Conservation (phyloP, 1,140 invertebrate species). For the Galleria mellonella region DNA sequence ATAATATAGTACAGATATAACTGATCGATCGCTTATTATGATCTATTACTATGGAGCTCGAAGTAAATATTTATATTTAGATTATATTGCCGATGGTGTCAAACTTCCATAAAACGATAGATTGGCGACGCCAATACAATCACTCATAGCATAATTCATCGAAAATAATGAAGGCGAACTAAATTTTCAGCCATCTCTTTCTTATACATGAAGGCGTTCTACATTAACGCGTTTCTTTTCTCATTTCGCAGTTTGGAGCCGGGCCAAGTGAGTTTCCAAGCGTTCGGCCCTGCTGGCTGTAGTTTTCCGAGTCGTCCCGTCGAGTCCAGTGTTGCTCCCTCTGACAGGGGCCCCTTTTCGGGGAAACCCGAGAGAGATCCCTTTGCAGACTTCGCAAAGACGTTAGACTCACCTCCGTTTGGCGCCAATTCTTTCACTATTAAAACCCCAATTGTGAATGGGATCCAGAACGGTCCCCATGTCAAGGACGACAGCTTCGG, state of each 20-base stretch:
- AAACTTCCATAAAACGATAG: conserved; percentile 55
- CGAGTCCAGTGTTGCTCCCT: conserved; percentile 61
- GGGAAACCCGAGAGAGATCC: conserved; percentile 49
- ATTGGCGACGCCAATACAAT: conserved; percentile 56
- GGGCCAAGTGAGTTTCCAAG: conserved; percentile 72
- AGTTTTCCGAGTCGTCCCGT: conserved; percentile 66
- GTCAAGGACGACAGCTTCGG: conserved; percentile 53
- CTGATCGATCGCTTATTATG: background rate
- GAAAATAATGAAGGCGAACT: conserved; percentile 53
- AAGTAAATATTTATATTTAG: conserved; percentile 48
- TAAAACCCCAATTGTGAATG: conserved; percentile 26
- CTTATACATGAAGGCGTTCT: conserved; percentile 47
- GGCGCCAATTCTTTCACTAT: conserved; percentile 24
- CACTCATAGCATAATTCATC: conserved; percentile 64
- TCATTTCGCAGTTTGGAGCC: conserved; percentile 74
- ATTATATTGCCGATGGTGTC: conserved; percentile 46
- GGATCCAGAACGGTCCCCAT: conserved; percentile 22
- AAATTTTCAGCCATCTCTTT: conserved; percentile 55
- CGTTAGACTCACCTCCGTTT: conserved; percentile 42
- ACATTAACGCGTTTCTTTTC: conserved; percentile 69
- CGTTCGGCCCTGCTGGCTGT: conserved; percentile 59
- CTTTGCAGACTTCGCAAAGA: conserved; percentile 31
- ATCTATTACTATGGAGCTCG: conserved; percentile 17
- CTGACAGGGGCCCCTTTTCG: conserved; percentile 27
- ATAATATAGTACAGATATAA: too few species aligned